Percentiles rank a stretch among this genome's conserved stretches.
phyloP scores from a whole-genome alignment of 2,797 vertebrate species.

The Pipistrellus pygmaeus region DNA sequence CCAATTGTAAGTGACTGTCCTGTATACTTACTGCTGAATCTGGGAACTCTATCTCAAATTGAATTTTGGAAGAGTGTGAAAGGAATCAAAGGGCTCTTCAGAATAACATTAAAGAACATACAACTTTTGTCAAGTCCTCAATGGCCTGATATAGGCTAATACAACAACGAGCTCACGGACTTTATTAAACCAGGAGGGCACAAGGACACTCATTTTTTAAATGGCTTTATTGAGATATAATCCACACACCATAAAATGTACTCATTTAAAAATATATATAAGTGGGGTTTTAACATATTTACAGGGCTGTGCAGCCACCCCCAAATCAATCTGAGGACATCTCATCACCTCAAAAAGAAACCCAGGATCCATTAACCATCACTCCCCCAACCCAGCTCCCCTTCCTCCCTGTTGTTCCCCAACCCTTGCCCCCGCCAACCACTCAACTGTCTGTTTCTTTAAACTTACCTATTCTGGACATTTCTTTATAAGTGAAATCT shows the following conservation, averaged over 20 bases:
- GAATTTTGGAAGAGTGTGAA: conserved; percentile 38
- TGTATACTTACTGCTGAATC: conserved; percentile 23
- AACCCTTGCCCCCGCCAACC: not conserved
- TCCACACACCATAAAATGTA: not conserved
- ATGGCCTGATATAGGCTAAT: not conserved
- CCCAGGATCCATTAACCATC: not conserved
- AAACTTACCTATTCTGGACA: not conserved
- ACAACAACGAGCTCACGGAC: not conserved
- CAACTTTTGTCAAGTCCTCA: conserved; percentile 15
- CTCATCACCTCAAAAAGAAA: conserved; percentile 29
- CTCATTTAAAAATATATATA: not conserved
- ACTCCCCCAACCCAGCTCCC: not conserved
- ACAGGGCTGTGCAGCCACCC: not conserved
- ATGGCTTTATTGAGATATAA: not conserved
- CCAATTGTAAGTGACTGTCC: not conserved
- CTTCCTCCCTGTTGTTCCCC: not conserved
- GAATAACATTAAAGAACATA: not conserved
- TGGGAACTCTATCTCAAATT: not conserved
- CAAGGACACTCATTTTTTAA: not conserved
- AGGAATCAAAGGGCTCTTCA: not conserved
- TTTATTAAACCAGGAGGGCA: not conserved
- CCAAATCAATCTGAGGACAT: conserved; percentile 8
- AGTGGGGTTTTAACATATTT: not conserved
- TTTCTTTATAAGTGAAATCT: not conserved
- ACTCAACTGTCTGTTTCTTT: not conserved